These are phyloP conservation scores for Python bivittatus DNA, from an alignment of 2,113 vertebrate species.

Conservation along the genomic window DNA sequence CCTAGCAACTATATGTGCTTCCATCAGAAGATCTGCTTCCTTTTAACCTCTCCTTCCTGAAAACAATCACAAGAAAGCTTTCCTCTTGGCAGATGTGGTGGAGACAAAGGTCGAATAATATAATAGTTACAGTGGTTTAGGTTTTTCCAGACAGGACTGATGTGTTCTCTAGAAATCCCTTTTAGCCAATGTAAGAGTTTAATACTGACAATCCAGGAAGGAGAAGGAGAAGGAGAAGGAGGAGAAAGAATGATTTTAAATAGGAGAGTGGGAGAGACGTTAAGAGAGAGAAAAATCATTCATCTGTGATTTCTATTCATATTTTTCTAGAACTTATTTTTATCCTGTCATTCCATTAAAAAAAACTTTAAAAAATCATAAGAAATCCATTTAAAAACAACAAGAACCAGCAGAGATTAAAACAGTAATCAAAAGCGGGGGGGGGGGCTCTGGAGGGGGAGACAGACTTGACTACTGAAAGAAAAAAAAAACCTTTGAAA, in stretches of 20 bases:
- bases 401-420: background rate
- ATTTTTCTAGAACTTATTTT: background rate
- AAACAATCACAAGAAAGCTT: background rate
- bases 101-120: background rate
- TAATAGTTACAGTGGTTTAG: background rate
- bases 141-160: background rate
- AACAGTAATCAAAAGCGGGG: background rate
- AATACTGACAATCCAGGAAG: background rate
- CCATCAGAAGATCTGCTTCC: background rate
- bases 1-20: conserved; percentile 18
- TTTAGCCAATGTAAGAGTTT: background rate
- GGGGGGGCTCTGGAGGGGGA: no score
- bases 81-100: background rate
- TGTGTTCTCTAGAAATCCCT: background rate
- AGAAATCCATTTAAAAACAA: background rate
- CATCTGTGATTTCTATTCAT: background rate
- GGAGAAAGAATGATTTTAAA: no score
- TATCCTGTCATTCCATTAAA: background rate
- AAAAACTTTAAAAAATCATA: background rate
- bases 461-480: no score
- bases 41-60: background rate
- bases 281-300: background rate
- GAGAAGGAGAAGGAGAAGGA: background rate
- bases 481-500: no score
- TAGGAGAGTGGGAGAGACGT: background rate